phyloP scores from a whole-genome alignment of 2,797 vertebrate species.

The Triplophysa bombifrons region DNA sequence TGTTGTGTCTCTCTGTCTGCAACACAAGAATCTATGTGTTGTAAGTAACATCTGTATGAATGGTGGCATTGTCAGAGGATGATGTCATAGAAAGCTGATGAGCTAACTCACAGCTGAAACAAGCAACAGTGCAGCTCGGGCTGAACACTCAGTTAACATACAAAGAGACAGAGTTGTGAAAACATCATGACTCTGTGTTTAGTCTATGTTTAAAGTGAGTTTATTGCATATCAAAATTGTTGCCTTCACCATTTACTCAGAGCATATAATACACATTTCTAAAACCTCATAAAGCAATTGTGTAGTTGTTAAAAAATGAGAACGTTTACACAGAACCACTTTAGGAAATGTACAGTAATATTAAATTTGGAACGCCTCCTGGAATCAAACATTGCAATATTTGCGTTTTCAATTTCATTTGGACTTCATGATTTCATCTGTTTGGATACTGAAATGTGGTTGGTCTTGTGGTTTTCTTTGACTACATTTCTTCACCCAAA shows the following conservation, averaged over 20 bases:
- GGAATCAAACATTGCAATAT: neutral
- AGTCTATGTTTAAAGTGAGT: neutral
- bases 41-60: constrained; percentile 92
- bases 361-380: no score
- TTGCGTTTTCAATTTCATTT: neutral
- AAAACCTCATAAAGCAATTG: constrained; percentile 2
- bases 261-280: neutral
- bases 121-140: constrained; percentile 54
- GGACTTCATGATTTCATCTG: neutral
- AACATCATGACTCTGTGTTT: neutral
- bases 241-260: neutral
- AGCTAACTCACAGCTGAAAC: constrained; percentile 94
- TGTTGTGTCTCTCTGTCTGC: constrained; percentile 45
- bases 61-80: constrained; percentile 93
- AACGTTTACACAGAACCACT: neutral
- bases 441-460: neutral
- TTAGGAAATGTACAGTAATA: no score
- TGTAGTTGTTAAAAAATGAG: neutral
- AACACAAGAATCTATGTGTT: constrained; percentile 81
- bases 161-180: constrained; percentile 1
- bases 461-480: neutral
- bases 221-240: neutral
- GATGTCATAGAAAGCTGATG: constrained; percentile 94
- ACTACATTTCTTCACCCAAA: no score
- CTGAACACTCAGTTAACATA: constrained; percentile 30